Base-by-base conservation (phyloP, 2,888 invertebrate species). In the Brenthis daphne region DNA sequence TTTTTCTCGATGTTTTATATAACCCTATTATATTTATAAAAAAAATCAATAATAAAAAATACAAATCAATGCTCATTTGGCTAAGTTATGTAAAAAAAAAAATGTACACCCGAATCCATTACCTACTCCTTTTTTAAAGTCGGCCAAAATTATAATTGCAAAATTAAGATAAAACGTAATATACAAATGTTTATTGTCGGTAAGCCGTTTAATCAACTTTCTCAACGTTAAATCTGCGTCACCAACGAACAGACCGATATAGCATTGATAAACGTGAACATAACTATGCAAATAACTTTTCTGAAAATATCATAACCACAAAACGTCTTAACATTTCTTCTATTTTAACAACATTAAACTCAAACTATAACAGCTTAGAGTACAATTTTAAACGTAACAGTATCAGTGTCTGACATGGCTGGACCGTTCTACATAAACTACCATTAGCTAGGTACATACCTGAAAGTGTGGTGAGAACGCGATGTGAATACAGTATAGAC, bases 261-360 rank as follows among this genome's bases (percentile, higher is more conserved):
- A 86, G 84, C 87, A 89, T 86, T 88, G 89, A 89, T 89, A 89
- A 89, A 89, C 86, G 85, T 78, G 80, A 83, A 89, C 87, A 88
- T 90, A 88, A 84, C 88, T 89, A 90, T 90, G 87, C 87, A 90
- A 90, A 89, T 88, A 88, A 87, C 86, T 86, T 83, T 82, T 81
- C 79, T 71, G 67, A 75, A 74, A 67, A 53, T 54, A 60, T 29
- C 24, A 24, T 66, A 68, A 47, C 43, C 37, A 64, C 72, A 75
- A 74, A 79, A 84, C 73, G 76, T 75, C 83, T 57, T 76, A 87
- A 82, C 76, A 74, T 47, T 68, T 48, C 37, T 43, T 43, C 33
- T 56, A 5, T 58, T 65, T 55, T 61, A 6, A 48, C 79, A 81
- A 79, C 77, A 81, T 71, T 77, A 76, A 78, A 81, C 87, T 82